These are phyloP conservation scores for Channa argus DNA, from an alignment of 2,113 vertebrate species.

Conservation along the genomic window DNA sequence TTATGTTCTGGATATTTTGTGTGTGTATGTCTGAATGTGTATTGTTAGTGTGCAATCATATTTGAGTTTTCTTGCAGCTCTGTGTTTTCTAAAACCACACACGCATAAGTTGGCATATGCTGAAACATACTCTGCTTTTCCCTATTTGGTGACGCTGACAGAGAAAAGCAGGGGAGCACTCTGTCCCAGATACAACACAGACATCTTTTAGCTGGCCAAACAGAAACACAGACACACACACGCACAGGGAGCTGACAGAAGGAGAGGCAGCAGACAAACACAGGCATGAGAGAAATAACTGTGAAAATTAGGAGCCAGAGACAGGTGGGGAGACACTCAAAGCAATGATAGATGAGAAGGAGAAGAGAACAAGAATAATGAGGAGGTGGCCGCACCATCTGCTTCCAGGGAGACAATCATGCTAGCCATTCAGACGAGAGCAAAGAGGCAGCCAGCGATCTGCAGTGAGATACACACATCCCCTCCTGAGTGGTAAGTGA, in stretches of 20 bases:
- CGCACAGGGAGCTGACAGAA: slow-evolving; percentile 27
- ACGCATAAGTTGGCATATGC: background rate
- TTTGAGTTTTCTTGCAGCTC: slow-evolving; percentile 8
- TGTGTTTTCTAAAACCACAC: background rate
- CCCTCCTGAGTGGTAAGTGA: slow-evolving; percentile 70
- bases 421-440: slow-evolving; percentile 45
- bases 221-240: slow-evolving; percentile 12
- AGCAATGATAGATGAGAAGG: slow-evolving; percentile 7
- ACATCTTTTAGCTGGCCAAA: slow-evolving; percentile 36
- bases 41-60: no score
- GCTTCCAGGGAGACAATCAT: slow-evolving; percentile 53
- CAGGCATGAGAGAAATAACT: slow-evolving; percentile 1
- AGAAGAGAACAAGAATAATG: slow-evolving; percentile 28
- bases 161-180: slow-evolving; percentile 20
- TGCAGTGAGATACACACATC: slow-evolving; percentile 52
- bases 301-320: slow-evolving; percentile 10
- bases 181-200: slow-evolving; percentile 46
- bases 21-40: background rate
- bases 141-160: slow-evolving; percentile 32
- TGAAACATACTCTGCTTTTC: slow-evolving; percentile 15
- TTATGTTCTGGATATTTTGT: background rate
- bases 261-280: slow-evolving; percentile 32
- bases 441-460: slow-evolving; percentile 37
- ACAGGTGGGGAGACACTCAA: slow-evolving; percentile 12
- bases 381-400: slow-evolving; percentile 57